Percentiles rank a stretch among this genome's conserved stretches.
phyloP scores from a whole-genome alignment of 2,888 invertebrate species.

The Notodonta dromedarius region DNA sequence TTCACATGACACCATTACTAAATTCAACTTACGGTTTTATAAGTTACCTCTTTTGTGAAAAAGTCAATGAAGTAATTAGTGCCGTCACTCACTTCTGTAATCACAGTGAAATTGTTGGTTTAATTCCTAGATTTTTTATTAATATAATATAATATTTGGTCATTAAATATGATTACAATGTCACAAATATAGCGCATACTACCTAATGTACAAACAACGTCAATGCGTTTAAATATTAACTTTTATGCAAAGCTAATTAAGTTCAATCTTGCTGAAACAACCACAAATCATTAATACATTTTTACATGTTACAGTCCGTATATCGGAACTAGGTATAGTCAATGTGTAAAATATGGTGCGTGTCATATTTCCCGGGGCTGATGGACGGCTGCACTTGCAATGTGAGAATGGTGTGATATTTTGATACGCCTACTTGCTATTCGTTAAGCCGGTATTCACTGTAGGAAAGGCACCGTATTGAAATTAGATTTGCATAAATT shows the following conservation, averaged over 20 bases:
- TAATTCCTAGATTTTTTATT: too few relatives aligned
- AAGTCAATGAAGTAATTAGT: too few relatives aligned
- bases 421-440: conserved; percentile 45
- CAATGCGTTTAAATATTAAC: neutral
- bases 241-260: neutral
- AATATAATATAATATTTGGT: too few relatives aligned
- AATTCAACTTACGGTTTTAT: neutral
- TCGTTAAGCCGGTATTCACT: conserved; percentile 21
- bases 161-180: too few relatives aligned
- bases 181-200: too few relatives aligned
- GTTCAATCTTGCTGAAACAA: too few relatives aligned
- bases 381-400: conserved; percentile 34
- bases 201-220: too few relatives aligned
- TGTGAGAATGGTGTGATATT: conserved; percentile 51
- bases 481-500: conserved; percentile 40
- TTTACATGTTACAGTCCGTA: too few relatives aligned
- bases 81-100: too few relatives aligned
- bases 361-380: conserved; percentile 24
- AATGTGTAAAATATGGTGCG: conserved; percentile 22
- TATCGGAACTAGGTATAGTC: neutral
- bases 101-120: too few relatives aligned
- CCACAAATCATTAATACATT: too few relatives aligned
- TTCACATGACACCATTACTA: neutral
- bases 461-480: conserved; percentile 26
- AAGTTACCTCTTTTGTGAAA: too few relatives aligned